Conservation (phyloP, 2,888 invertebrate species). For the Ophion ventricosus region DNA sequence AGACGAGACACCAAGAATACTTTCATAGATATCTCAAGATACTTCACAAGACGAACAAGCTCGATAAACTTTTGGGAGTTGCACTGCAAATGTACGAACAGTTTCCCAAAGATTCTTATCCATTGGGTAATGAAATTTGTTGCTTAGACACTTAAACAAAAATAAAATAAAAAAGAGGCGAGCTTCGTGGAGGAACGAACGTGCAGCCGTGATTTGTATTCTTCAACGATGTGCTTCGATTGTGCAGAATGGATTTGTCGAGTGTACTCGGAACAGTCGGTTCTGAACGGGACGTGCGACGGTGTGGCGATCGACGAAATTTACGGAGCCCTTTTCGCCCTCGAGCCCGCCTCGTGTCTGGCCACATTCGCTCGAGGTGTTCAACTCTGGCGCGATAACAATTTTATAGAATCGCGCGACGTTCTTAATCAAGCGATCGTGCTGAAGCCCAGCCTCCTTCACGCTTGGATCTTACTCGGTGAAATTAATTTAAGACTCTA, state of each 20-base stretch:
- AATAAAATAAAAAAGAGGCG: conserved; percentile 5
- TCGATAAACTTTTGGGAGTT: conserved; percentile 82
- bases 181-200: not conserved
- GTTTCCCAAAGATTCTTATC: conserved; percentile 84
- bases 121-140: conserved; percentile 79
- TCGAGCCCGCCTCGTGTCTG: conserved; percentile 86
- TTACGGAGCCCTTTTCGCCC: conserved; percentile 84
- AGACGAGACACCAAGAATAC: conserved; percentile 78
- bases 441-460: conserved; percentile 82
- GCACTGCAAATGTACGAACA: conserved; percentile 84
- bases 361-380: conserved; percentile 87
- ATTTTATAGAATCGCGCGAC: conserved; percentile 86
- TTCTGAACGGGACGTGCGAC: conserved; percentile 71
- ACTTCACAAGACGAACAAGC: conserved; percentile 83
- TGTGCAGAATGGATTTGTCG: conserved; percentile 86
- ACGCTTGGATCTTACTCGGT: conserved; percentile 84
- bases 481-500: conserved; percentile 84
- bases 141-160: not conserved
- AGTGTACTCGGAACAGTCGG: conserved; percentile 84
- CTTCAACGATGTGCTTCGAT: not conserved
- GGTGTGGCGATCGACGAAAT: conserved; percentile 84
- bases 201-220: not conserved
- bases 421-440: conserved; percentile 82
- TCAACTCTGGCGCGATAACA: conserved; percentile 84
- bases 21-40: conserved; percentile 84